Conservation (phyloP, 2,888 invertebrate species). For the Acronicta aceris region DNA sequence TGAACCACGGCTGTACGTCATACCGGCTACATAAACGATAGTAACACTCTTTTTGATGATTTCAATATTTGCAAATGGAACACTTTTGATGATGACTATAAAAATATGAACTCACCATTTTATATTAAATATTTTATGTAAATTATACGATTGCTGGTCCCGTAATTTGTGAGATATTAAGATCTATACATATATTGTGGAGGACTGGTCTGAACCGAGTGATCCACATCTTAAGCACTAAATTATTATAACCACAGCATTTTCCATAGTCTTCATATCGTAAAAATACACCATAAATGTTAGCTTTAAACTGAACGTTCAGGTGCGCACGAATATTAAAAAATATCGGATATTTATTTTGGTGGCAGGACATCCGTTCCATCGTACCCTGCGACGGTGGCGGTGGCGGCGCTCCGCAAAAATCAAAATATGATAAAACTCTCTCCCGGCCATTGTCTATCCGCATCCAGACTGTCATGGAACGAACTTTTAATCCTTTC, state of each 20-base stretch:
- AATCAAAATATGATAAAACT: too few species aligned
- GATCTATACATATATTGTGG: too few species aligned
- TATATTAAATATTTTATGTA: too few species aligned
- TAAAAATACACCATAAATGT: neutral
- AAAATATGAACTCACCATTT: neutral
- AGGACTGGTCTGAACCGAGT: too few species aligned
- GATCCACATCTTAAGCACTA: too few species aligned
- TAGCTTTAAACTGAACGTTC: neutral
- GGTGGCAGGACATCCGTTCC: slow-evolving; percentile 6
- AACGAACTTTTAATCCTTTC: too few species aligned
- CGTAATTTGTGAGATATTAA: too few species aligned
- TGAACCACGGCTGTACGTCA: neutral
- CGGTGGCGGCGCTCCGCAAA: neutral
- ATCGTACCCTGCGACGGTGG: slow-evolving; percentile 3
- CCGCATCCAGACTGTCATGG: too few species aligned
- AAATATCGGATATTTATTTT: slow-evolving; percentile 12
- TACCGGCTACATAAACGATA: slow-evolving; percentile 6
- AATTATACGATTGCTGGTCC: too few species aligned
- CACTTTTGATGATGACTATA: slow-evolving; percentile 9
- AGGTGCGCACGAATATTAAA: neutral
- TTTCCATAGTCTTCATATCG: too few species aligned
- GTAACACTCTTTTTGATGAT: slow-evolving; percentile 1
- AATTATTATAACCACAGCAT: too few species aligned
- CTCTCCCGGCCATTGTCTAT: too few species aligned
- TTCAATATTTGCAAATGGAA: slow-evolving; percentile 10